These are phyloP conservation scores for Colostygia pectinataria DNA, from an alignment of 2,888 invertebrate genomes.

Conservation along the genomic window DNA sequence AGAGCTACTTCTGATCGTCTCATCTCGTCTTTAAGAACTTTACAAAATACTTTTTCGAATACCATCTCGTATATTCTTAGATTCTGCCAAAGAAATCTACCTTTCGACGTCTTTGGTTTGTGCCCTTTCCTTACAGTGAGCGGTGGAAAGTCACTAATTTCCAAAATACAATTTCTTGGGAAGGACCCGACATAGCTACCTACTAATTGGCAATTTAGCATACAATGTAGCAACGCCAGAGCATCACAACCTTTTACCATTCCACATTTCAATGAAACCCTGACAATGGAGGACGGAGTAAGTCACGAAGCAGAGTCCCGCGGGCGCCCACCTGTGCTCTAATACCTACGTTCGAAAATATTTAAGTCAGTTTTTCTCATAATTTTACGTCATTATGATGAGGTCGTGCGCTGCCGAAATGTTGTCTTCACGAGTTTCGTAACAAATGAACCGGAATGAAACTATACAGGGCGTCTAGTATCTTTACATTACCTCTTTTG, in stretches of 20 bases:
- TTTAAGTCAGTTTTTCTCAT: slow-evolving; percentile 51
- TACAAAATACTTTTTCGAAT: no score
- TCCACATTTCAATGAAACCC: slow-evolving; percentile 57
- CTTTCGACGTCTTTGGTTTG: no score
- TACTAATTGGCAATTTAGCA: slow-evolving; percentile 59
- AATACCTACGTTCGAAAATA: slow-evolving; percentile 51
- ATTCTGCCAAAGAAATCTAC: no score
- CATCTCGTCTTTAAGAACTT: no score
- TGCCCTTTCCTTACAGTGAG: no score
- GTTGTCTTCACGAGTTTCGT: slow-evolving; percentile 44
- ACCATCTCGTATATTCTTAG: no score
- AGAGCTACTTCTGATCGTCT: no score
- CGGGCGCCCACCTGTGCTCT: slow-evolving; percentile 74
- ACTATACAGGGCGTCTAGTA: no score
- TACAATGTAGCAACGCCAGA: slow-evolving; percentile 45
- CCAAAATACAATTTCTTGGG: no score
- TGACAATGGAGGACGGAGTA: slow-evolving; percentile 62
- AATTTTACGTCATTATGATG: slow-evolving; percentile 61
- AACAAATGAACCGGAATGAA: slow-evolving; percentile 8
- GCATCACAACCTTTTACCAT: slow-evolving; percentile 44
- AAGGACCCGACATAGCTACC: no score
- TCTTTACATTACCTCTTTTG: no score
- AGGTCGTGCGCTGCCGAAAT: slow-evolving; percentile 55
- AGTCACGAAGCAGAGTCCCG: slow-evolving; percentile 73
- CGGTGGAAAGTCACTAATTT: no score